phyloP scores from a whole-genome alignment of 2,888 invertebrate species.

The Plebejus melissa region DNA sequence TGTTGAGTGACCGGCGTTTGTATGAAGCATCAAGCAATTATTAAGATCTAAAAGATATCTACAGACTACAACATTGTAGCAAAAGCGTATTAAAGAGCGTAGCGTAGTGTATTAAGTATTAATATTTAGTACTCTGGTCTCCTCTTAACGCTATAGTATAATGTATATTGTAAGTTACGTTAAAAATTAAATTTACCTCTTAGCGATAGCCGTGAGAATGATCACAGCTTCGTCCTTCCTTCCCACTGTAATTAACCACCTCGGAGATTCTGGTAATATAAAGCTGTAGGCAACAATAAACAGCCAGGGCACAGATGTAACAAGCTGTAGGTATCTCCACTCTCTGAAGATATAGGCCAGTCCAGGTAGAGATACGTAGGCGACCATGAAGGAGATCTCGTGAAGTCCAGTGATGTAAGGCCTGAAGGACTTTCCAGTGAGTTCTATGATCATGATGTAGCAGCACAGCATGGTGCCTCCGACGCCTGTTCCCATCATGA shows the following conservation, averaged over 20 bases:
- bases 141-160: no score
- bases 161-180: no score
- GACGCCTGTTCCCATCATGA: slow-evolving; percentile 78
- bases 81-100: no score
- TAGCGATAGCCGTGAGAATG: slow-evolving; percentile 82
- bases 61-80: no score
- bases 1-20: no score
- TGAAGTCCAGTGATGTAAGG: slow-evolving; percentile 76
- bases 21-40: no score
- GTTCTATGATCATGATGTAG: slow-evolving; percentile 81
- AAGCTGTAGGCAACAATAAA: slow-evolving; percentile 81
- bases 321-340: slow-evolving; percentile 80
- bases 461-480: slow-evolving; percentile 84
- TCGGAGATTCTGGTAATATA: slow-evolving; percentile 87
- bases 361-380: slow-evolving; percentile 76
- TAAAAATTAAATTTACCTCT: slow-evolving; percentile 47
- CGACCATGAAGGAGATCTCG: slow-evolving; percentile 77
- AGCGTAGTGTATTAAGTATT: no score
- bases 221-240: slow-evolving; percentile 79
- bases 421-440: slow-evolving; percentile 77
- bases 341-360: slow-evolving; percentile 80
- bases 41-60: no score
- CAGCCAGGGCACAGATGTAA: slow-evolving; percentile 72
- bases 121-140: no score
- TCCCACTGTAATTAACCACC: slow-evolving; percentile 86